Percentiles rank a stretch among this genome's conserved stretches.
Conservation (phyloP, 2,888 invertebrate species). For the Ectemnius continuus region DNA sequence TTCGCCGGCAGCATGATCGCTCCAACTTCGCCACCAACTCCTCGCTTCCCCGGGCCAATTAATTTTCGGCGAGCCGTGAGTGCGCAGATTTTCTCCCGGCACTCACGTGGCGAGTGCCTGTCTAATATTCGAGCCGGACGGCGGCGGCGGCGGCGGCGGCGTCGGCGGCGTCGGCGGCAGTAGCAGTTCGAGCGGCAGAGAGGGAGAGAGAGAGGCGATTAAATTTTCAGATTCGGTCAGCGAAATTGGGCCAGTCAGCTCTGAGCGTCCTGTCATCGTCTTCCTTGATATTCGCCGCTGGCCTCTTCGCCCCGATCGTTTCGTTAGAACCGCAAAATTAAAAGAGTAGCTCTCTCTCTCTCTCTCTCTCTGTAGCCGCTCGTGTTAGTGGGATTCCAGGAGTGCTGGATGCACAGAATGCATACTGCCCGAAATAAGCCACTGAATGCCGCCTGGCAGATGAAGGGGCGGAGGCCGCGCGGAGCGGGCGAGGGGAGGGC, state of each 20-base stretch:
- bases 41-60: too few relatives aligned
- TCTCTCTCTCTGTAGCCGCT: not conserved
- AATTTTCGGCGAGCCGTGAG: too few relatives aligned
- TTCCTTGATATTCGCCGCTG: constrained; percentile 3
- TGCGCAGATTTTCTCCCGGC: too few relatives aligned
- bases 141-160: too few relatives aligned
- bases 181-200: not conserved
- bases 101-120: not conserved
- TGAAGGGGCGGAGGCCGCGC: too few relatives aligned
- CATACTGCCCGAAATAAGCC: constrained; percentile 5
- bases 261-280: not conserved
- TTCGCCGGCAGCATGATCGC: too few relatives aligned
- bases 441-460: too few relatives aligned
- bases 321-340: constrained; percentile 50
- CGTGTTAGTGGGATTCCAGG: constrained; percentile 6
- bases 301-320: not conserved
- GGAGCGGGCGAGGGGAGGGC: too few relatives aligned
- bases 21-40: too few relatives aligned
- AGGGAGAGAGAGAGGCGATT: constrained; percentile 8
- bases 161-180: too few relatives aligned
- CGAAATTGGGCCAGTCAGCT: not conserved
- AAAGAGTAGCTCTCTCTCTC: constrained; percentile 44
- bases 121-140: too few relatives aligned
- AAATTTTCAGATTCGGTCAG: constrained; percentile 11
- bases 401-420: not conserved